phyloP scores from a whole-genome alignment of 1,140 invertebrate genomes.

The Leptinotarsa lineolata region DNA sequence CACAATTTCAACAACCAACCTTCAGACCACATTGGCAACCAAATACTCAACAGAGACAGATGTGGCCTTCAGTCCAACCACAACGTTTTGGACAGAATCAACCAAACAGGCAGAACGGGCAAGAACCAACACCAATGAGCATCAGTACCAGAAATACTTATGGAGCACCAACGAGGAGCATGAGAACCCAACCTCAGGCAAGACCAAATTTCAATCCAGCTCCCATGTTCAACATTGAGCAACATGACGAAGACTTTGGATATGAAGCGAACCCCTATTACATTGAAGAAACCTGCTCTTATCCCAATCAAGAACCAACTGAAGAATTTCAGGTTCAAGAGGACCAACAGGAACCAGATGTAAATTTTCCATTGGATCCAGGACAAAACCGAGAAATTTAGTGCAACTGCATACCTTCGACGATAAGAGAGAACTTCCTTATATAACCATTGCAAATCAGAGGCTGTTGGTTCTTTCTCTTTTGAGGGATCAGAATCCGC shows the following conservation, averaged over 20 bases:
- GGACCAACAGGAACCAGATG: no score
- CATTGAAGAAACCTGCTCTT: background rate
- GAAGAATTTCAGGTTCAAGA: background rate
- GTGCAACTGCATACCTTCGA: slow-evolving; percentile 6
- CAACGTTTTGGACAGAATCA: no score
- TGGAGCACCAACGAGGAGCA: background rate
- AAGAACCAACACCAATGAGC: background rate
- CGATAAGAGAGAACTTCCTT: slow-evolving; percentile 24
- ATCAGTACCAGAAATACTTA: slow-evolving; percentile 5
- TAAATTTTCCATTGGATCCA: slow-evolving; percentile 10
- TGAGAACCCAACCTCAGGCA: background rate
- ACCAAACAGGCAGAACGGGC: no score
- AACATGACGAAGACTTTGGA: background rate
- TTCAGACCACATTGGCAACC: no score
- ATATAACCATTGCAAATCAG: no score
- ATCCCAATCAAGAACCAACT: background rate
- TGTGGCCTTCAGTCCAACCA: no score
- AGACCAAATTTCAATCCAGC: background rate
- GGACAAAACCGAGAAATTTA: background rate
- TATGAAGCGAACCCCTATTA: background rate
- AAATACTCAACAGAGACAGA: no score
- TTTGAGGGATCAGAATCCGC: no score
- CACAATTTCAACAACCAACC: no score
- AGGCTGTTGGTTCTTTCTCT: no score
- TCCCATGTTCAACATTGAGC: background rate